phyloP scores from a whole-genome alignment of 1,140 invertebrate species.

The Drosophila funebris region DNA sequence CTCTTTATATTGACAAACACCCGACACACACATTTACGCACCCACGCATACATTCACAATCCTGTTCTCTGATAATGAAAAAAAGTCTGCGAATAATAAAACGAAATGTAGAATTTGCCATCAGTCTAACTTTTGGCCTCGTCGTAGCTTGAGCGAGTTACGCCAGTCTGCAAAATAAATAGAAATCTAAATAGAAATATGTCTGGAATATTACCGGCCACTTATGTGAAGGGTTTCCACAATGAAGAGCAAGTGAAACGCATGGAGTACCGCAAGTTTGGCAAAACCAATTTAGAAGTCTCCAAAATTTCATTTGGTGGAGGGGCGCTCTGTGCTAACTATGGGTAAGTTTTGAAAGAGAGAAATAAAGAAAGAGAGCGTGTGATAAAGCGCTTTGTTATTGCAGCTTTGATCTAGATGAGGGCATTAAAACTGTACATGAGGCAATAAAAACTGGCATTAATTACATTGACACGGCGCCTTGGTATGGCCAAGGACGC shows the following conservation, averaged over 20 bases:
- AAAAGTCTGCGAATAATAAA: slow-evolving; percentile 3
- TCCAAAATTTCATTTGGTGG: slow-evolving; percentile 86
- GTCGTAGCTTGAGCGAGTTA: slow-evolving; percentile 3
- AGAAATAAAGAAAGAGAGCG: not conserved
- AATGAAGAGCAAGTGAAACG: slow-evolving; percentile 84
- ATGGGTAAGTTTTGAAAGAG: slow-evolving; percentile 39
- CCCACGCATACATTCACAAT: not conserved
- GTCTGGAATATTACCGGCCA: slow-evolving; percentile 83
- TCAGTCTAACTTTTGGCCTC: slow-evolving; percentile 19
- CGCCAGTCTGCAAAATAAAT: slow-evolving; percentile 23
- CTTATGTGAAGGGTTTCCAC: slow-evolving; percentile 86
- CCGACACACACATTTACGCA: not conserved
- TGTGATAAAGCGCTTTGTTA: too few relatives aligned
- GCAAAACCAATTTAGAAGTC: slow-evolving; percentile 85
- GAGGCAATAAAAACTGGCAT: slow-evolving; percentile 91
- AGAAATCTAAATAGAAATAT: slow-evolving; percentile 21
- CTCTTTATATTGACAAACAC: slow-evolving; percentile 2
- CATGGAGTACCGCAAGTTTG: slow-evolving; percentile 86
- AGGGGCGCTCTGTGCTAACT: slow-evolving; percentile 56
- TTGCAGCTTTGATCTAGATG: slow-evolving; percentile 85
- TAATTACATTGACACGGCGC: slow-evolving; percentile 97
- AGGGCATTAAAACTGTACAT: slow-evolving; percentile 88
- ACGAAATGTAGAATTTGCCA: slow-evolving; percentile 11
- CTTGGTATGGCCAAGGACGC: slow-evolving; percentile 95
- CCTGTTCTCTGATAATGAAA: slow-evolving; percentile 12